Evolutionary conservation across 1,140 invertebrate species (phyloP), one percentile per base, ranked within the genome.

Genomic region (Cydia splendana): DNA sequence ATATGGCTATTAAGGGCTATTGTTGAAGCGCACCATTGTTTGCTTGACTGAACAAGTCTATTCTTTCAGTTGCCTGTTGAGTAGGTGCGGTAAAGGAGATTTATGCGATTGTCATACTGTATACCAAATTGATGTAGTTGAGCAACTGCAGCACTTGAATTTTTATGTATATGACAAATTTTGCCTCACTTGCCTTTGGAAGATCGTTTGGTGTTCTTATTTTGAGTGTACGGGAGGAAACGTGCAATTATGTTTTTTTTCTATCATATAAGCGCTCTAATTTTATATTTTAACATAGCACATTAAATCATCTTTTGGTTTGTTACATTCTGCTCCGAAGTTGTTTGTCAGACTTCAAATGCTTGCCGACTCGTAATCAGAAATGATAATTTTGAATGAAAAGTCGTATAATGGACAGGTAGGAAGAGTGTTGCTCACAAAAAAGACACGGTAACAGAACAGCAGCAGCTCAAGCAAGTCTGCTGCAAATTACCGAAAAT

Each of bases 101-200:
- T 45, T 12, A 10, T 45, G 45, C 45, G 10, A 13, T 13, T 12
- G 45, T 13, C 13, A 48, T 48, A 48, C 45, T 15, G 10, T 15
- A 12, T 48, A 48, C 45, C 13, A 3, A 15, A 48, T 7, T 45
- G 10, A 20, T n/a, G 7, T 62, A 62, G 15, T 30, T 48, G 18
- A 75, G 38, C 67, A 45, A 18, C 28, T 12, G 15, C 18, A 45
- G 28, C 18, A 18, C 4, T 4, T 30, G n/a, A 30, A 0, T 38
- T 30, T 38, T 34, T 71, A 10, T 34, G 6, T 34, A 12, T 71
- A n/a, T 71, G 42, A 71, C 28, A 71, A 71, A 62, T 7, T 62
- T 62, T 62, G 57, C 57, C 57, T 62, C 20, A 62, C 57, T 62
- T 62, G 57, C 57, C 57, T 24, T 62, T 62, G 57, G 30, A 71